Evolutionary conservation across 2,888 invertebrate species (phyloP), one percentile per base, ranked within the genome.

Genomic region (Mesodorylaimus sp.): DNA sequence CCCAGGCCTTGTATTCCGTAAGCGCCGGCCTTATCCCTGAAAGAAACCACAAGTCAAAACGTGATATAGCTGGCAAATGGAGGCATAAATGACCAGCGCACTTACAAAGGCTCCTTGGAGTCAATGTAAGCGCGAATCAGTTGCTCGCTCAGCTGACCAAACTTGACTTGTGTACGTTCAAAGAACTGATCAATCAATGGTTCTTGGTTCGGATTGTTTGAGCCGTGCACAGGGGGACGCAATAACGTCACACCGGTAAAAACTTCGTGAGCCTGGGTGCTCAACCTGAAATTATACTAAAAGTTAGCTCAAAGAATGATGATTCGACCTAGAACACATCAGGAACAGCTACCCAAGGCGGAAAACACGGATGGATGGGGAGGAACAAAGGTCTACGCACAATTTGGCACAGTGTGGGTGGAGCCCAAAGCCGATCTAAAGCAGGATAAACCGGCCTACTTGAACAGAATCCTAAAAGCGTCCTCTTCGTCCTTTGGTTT

Each of bases 1-100:
- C 86, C 89, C 1, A 77, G 66, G 0, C 81, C 84, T 68, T 86
- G 85, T 48, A 88, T 81, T 1, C 85, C 88, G 67, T 88, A 91
- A 0, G 79, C 81, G n/a, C 89, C 89, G 3, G 89, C 89, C 71
- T 72, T 71, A 55, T 70, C 72, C 61, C 71, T 71, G 60, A 23
- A 65, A 47, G 3, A 29, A 45, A 19, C 3, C 13, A n/a, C 5
- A 29, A 3, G 3, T 13, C 3, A 24, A 23, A 7, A 44, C 26
- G 25, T 44, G 7, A 3, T 24, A 3, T 24, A 26, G 21, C 25
- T 19, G 7, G 5, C 26, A 7, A 5, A 7, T 24, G 25, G 3
- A 25, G 3, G 21, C 23, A 24, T 24, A 38, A 47, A 47, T 47
- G 10, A 3, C 16, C 10, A 7, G 5, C 19, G 26, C 2, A 56